phyloP scores from a whole-genome alignment of 2,797 vertebrate species.

The Labroides dimidiatus region DNA sequence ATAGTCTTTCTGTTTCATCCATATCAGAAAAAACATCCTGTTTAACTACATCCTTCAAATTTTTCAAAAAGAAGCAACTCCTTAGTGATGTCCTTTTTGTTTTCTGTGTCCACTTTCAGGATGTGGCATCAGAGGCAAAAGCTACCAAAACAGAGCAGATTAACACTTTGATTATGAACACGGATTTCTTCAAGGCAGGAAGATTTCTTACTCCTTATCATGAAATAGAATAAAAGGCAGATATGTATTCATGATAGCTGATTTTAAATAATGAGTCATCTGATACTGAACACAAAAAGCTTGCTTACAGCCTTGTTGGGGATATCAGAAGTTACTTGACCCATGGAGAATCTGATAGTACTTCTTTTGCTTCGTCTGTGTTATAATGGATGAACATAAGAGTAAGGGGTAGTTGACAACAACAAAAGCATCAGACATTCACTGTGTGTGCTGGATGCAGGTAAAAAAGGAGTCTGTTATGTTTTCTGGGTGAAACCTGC shows the following conservation, averaged over 20 bases:
- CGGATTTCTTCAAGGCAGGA: background rate
- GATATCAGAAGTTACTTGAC: background rate
- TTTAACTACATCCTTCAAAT: background rate
- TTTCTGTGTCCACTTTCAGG: background rate
- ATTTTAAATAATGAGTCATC: slow-evolving; percentile 32
- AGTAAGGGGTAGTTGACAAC: background rate
- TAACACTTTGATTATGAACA: background rate
- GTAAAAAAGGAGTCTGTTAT: slow-evolving; percentile 2
- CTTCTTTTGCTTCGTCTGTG: background rate
- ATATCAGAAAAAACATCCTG: too few relatives aligned
- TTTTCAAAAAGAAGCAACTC: background rate
- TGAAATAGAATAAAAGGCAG: background rate
- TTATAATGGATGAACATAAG: slow-evolving; percentile 3
- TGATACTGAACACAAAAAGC: slow-evolving; percentile 3
- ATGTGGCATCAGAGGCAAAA: background rate
- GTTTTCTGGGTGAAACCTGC: background rate
- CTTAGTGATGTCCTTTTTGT: background rate
- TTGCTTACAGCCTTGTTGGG: background rate
- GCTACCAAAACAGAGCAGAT: background rate
- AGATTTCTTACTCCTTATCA: background rate
- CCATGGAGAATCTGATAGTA: background rate
- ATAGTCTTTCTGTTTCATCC: too few relatives aligned
- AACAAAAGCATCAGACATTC: background rate
- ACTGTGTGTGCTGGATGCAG: slow-evolving; percentile 1
- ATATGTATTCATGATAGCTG: slow-evolving; percentile 2